Evolutionary conservation across 1,140 invertebrate genomes (phyloP), one percentile per base, ranked within the genome.

Genomic region (Drosophila watanabei): DNA sequence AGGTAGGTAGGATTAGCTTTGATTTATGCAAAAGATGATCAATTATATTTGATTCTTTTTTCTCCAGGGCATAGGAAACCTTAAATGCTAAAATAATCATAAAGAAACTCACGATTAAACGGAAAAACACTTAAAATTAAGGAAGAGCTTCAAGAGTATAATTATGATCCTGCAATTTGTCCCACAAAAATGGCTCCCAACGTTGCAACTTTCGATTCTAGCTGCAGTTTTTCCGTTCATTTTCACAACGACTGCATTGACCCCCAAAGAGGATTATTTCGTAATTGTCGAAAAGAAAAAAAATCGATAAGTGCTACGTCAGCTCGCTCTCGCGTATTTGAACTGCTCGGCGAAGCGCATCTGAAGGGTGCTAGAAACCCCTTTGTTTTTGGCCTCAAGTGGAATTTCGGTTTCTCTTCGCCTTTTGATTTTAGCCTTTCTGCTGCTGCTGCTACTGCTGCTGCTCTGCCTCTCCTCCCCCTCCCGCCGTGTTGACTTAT

Each of bases 291-390:
- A 73, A 43, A 49, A 49, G 48, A 5, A 11, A 14, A 28, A 51
- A 61, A 75, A 75, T 73, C 71, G 32, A 75, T 75, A 75, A 75
- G 46, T 61, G 66, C 71, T 30, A 73, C 71, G 71, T 75, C 69
- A 71, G 68, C 68, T 35, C n/a, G 32, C 41, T 60, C 41, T 72
- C 28, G 52, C 14, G 32, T 72, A 37, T 73, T 73, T 60, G 68
- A 73, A 72, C 51, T 72, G 66, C 65, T 48, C 43, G 49, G 30
- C 66, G 52, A 73, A 51, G 66, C 70, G 70, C 66, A 72, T 73
- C 70, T 71, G 16, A 73, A 72, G 70, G 70, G 70, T 73, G 68
- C 70, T 73, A 35, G 70, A 71, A 37, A 37, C 35, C 63, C 64
- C 63, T 46, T 71, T 71, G 68, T 73, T 72, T 71, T 73, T 45